Evolutionary conservation across 2,113 vertebrate species (phyloP).

Genomic region (Ceyx margarethae): DNA sequence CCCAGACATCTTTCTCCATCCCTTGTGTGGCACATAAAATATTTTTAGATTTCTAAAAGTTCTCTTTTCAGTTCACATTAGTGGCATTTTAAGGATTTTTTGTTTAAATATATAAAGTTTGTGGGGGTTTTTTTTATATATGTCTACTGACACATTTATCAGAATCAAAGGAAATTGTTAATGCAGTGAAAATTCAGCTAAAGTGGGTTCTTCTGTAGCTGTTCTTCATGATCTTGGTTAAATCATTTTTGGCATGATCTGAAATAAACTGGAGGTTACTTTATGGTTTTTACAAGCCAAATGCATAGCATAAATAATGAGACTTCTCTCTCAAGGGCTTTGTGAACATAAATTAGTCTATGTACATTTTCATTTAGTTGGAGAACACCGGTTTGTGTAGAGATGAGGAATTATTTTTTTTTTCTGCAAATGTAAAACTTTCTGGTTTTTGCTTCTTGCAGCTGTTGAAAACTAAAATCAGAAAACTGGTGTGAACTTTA

Average conservation of each 20-base stretch:
- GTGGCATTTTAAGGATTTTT: neutral
- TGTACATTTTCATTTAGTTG: neutral
- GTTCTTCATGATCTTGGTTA: neutral
- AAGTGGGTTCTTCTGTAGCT: neutral
- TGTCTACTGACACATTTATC: neutral
- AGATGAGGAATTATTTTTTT: neutral
- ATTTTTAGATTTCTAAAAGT: neutral
- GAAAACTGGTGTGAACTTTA: neutral
- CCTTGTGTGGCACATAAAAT: neutral
- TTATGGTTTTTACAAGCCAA: neutral
- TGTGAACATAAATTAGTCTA: neutral
- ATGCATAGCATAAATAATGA: neutral
- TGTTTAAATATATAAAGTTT: neutral
- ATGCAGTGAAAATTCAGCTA: neutral
- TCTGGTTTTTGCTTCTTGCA: neutral
- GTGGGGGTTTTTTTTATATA: neutral
- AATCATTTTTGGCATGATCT: neutral
- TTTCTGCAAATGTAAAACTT: neutral
- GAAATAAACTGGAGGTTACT: neutral
- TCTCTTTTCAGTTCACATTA: conserved; percentile 12
- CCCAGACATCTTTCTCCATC: conserved; percentile 5
- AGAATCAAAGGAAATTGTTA: neutral
- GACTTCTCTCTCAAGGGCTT: neutral
- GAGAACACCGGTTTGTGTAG: neutral
- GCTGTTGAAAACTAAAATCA: neutral